A percentile compares a stretch with the other conserved stretches of the same genome.
These are phyloP conservation scores for Dysmachus trigonus DNA, from an alignment of 2,888 invertebrate genomes.

Conservation along the genomic window DNA sequence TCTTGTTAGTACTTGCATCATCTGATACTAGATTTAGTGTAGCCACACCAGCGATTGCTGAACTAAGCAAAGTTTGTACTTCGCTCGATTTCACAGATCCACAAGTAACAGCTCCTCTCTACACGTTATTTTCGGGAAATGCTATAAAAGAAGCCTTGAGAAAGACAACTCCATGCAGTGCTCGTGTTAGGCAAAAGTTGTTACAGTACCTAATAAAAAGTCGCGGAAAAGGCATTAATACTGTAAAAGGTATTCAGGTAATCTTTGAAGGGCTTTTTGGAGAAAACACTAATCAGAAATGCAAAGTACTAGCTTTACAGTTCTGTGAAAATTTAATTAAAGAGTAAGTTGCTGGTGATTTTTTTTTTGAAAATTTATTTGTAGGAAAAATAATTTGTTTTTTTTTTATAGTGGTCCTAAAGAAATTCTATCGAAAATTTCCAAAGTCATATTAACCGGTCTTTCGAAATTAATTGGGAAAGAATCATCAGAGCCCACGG, in stretches of 20 bases:
- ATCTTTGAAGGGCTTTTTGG: conserved; percentile 90
- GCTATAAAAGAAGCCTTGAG: conserved; percentile 71
- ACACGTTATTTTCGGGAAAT: conserved; percentile 72
- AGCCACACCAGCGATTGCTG: conserved; percentile 86
- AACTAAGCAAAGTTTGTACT: conserved; percentile 78
- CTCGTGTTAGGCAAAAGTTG: conserved; percentile 84
- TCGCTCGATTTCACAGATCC: conserved; percentile 81
- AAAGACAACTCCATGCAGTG: conserved; percentile 80
- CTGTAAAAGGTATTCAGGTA: conserved; percentile 86
- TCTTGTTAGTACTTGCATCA: conserved; percentile 84
- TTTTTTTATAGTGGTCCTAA: conserved; percentile 57
- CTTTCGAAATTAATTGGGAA: conserved; percentile 61
- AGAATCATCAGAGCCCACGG: conserved; percentile 59
- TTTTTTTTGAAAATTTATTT: background rate
- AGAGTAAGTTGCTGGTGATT: conserved; percentile 69
- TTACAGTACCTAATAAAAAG: conserved; percentile 83
- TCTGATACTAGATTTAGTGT: conserved; percentile 90
- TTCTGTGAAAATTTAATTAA: conserved; percentile 83
- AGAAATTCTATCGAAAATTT: conserved; percentile 60
- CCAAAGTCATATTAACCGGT: conserved; percentile 61
- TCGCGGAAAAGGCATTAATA: conserved; percentile 75
- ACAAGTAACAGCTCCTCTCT: conserved; percentile 77
- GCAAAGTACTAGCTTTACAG: conserved; percentile 82
- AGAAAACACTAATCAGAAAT: conserved; percentile 80
- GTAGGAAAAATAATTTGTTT: background rate